These are phyloP conservation scores for Smutsia temminckii DNA, from an alignment of 2,797 vertebrate species.

Conservation along the genomic window DNA sequence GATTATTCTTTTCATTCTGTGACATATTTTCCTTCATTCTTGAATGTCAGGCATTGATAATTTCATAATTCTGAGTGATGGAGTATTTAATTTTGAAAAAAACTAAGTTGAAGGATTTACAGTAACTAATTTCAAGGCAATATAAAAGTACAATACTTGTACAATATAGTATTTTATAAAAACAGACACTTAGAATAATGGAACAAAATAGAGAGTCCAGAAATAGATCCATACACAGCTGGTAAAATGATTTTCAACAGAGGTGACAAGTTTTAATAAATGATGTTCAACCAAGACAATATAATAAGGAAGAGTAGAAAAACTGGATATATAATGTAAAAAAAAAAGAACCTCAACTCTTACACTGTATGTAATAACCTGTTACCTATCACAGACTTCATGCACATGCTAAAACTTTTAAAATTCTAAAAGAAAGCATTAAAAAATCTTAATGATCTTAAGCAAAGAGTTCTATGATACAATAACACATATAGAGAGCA, in stretches of 20 bases:
- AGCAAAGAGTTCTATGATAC: neutral
- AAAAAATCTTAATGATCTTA: neutral
- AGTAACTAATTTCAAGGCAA: neutral
- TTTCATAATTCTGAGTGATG: neutral
- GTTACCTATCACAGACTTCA: neutral
- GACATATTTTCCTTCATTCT: neutral
- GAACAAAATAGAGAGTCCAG: neutral
- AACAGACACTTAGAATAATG: neutral
- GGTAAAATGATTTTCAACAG: neutral
- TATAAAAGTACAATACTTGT: neutral
- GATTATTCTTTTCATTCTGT: neutral
- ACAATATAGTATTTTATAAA: neutral
- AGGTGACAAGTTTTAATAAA: conserved; percentile 21
- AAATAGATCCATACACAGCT: neutral
- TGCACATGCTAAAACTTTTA: neutral
- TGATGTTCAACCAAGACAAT: neutral
- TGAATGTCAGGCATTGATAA: neutral
- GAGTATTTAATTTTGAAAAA: neutral
- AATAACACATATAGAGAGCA: neutral
- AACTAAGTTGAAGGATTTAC: neutral
- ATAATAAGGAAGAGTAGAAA: neutral
- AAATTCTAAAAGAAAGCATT: neutral
- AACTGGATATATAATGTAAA: neutral
- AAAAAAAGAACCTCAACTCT: neutral
- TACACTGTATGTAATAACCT: neutral